phyloP scores from a whole-genome alignment of 2,888 invertebrate species.

The Amitus sp. region DNA sequence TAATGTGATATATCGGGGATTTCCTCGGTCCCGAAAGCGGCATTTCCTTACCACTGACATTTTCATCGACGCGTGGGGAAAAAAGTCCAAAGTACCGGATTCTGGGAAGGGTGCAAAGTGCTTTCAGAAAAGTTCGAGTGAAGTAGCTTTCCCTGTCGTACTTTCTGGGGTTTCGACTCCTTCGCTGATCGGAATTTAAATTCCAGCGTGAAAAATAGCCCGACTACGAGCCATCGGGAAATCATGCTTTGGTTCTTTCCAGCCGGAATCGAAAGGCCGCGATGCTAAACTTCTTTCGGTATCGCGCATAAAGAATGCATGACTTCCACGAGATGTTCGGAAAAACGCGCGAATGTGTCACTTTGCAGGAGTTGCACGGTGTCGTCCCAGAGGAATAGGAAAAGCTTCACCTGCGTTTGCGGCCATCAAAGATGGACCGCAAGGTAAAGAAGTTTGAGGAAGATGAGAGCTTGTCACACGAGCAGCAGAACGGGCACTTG shows the following conservation, averaged over 20 bases:
- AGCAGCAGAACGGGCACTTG: conserved; percentile 30
- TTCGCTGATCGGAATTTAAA: conserved; percentile 26
- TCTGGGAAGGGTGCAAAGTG: conserved; percentile 33
- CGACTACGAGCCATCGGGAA: conserved; percentile 8
- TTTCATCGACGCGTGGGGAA: conserved; percentile 3
- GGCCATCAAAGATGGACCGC: conserved; percentile 26
- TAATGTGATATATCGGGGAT: neutral
- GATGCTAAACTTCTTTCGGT: too few relatives aligned
- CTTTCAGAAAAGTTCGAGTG: conserved; percentile 41
- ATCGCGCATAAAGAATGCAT: conserved; percentile 27
- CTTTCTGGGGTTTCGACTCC: conserved; percentile 25
- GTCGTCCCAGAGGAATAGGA: conserved; percentile 11
- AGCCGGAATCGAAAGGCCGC: too few relatives aligned
- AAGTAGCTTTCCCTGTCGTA: conserved; percentile 43
- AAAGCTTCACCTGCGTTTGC: conserved; percentile 24
- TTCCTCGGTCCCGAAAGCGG: neutral
- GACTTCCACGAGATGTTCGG: conserved; percentile 23
- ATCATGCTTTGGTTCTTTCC: too few relatives aligned
- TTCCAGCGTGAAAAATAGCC: conserved; percentile 17
- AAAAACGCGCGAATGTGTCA: conserved; percentile 30
- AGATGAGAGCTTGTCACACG: conserved; percentile 26
- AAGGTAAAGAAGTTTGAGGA: conserved; percentile 27
- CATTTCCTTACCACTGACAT: neutral
- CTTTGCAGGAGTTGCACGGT: neutral
- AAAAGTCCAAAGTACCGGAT: conserved; percentile 14